Evolutionary conservation across 2,797 vertebrate genomes (phyloP).

Genomic region (Huso huso): DNA sequence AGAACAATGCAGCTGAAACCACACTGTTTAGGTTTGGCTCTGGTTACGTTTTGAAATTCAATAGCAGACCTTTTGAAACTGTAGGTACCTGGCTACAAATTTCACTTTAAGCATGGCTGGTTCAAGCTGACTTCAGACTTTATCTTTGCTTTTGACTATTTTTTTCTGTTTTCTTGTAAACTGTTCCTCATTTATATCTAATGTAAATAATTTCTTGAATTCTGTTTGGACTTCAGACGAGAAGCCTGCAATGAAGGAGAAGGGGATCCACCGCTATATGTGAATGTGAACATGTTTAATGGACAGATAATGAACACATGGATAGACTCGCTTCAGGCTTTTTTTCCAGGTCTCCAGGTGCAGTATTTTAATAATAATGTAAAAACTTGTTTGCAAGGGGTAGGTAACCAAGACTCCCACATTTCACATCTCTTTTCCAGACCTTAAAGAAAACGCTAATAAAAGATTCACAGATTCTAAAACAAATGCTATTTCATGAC

Average conservation of each 20-base stretch:
- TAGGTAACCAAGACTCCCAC: no score
- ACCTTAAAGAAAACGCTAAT: no score
- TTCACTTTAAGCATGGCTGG: no score
- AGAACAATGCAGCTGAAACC: not conserved
- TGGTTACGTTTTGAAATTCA: no score
- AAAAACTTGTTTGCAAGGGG: not conserved
- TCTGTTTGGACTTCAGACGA: conserved; percentile 51
- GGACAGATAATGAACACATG: conserved; percentile 98
- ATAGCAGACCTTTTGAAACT: no score
- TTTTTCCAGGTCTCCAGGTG: conserved; percentile 95
- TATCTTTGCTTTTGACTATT: not conserved
- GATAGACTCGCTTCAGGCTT: conserved; percentile 98
- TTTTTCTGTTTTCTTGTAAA: not conserved
- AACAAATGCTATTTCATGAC: no score
- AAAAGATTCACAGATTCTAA: no score
- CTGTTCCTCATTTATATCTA: not conserved
- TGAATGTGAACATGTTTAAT: conserved; percentile 96
- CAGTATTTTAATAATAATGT: not conserved
- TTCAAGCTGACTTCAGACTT: no score
- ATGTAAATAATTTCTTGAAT: not conserved
- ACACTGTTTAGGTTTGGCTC: not conserved
- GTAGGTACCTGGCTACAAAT: no score
- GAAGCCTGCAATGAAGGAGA: conserved; percentile 94
- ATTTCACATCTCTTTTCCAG: not conserved
- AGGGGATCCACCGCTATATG: conserved; percentile 91